Evolutionary conservation across 1,140 invertebrate genomes (phyloP).

Genomic region (Drosophila biarmipes): DNA sequence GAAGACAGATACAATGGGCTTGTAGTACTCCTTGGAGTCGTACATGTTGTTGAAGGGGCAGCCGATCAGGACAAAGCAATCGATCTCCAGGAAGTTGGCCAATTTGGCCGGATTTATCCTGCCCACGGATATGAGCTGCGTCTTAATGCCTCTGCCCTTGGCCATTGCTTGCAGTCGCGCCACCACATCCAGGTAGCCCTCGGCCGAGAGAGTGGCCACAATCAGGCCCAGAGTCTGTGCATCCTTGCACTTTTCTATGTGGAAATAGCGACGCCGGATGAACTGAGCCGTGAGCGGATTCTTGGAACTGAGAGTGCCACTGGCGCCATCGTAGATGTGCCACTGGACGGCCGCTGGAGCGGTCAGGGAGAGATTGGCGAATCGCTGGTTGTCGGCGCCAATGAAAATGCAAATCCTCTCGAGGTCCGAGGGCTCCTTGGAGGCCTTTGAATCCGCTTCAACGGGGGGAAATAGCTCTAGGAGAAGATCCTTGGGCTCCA

Average conservation of each 20-base stretch:
- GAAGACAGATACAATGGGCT: constrained; percentile 95
- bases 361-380: constrained; percentile 86
- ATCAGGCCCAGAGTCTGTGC: constrained; percentile 94
- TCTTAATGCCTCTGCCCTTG: constrained; percentile 91
- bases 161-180: constrained; percentile 90
- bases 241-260: constrained; percentile 95
- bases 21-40: constrained; percentile 93
- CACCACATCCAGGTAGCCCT: constrained; percentile 92
- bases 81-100: constrained; percentile 93
- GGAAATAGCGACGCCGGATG: constrained; percentile 92
- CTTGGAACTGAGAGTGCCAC: constrained; percentile 43
- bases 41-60: constrained; percentile 95
- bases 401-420: constrained; percentile 85
- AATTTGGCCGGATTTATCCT: constrained; percentile 96
- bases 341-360: constrained; percentile 83
- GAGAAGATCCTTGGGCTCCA: constrained; percentile 46
- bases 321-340: constrained; percentile 67
- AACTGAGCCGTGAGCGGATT: constrained; percentile 84
- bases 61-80: constrained; percentile 95
- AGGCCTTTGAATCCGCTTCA: constrained; percentile 27
- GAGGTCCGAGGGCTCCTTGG: constrained; percentile 12
- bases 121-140: constrained; percentile 95
- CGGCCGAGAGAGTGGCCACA: constrained; percentile 93
- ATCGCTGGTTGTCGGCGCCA: constrained; percentile 85
- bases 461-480: constrained; percentile 61